A percentile compares a stretch with the other conserved stretches of the same genome.
phyloP scores from a whole-genome alignment of 2,888 invertebrate species.

The Synergus laeviventris region DNA sequence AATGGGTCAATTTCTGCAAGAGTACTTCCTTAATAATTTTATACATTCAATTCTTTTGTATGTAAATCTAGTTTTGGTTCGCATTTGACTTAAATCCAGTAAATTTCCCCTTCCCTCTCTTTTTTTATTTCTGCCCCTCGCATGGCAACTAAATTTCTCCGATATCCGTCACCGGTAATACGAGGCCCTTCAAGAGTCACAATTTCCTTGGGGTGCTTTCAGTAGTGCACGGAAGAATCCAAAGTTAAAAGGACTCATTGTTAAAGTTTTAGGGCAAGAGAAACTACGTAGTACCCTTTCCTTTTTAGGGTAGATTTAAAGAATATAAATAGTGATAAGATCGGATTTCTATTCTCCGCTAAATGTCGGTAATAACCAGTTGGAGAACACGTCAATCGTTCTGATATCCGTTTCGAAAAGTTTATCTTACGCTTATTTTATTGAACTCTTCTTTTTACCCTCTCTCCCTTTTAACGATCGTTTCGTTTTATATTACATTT shows the following conservation, averaged over 20 bases:
- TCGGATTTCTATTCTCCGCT: neutral
- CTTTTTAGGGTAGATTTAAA: conserved; percentile 7
- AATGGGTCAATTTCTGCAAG: too few relatives aligned
- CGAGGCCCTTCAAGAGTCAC: conserved; percentile 5
- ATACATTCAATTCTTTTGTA: too few relatives aligned
- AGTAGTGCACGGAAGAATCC: neutral
- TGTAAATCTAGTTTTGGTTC: neutral
- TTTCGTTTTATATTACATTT: conserved; percentile 2
- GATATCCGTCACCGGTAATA: conserved; percentile 1
- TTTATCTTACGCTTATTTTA: neutral
- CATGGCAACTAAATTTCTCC: neutral
- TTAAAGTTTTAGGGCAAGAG: neutral
- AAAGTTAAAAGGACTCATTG: conserved; percentile 1
- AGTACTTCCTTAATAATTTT: too few relatives aligned
- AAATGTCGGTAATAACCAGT: neutral
- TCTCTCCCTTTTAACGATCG: neutral
- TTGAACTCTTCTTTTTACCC: neutral
- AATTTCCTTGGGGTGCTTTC: conserved; percentile 10
- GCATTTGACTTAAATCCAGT: neutral
- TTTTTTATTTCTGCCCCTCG: neutral
- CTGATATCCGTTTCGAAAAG: neutral
- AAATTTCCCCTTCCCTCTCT: neutral
- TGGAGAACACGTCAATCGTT: neutral
- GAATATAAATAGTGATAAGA: conserved; percentile 11
- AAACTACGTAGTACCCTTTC: neutral